Evolutionary conservation across 2,113 vertebrate genomes (phyloP), one percentile per base, ranked within the genome.

Genomic region (Halcyon senegalensis): DNA sequence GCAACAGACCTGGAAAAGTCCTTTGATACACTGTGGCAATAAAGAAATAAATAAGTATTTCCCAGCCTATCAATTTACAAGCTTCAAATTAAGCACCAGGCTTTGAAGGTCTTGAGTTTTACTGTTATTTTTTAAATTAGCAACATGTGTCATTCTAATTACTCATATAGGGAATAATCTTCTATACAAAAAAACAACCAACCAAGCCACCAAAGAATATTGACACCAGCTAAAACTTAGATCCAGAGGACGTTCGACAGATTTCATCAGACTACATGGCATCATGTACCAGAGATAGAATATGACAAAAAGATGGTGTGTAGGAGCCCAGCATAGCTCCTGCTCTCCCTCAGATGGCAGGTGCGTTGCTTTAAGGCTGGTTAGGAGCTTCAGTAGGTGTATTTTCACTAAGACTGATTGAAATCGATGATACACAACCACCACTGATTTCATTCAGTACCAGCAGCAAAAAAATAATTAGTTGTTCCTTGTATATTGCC

Each of bases 41-140:
- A 91, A 92, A 87, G 69, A 94, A 76, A 82, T 55, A 79, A 85
- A 82, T 55, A 79, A 85, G 62, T 60, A 70, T 93, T 81, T 94
- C 67, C 37, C 77, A 82, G 51, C 10, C 80, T 58, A 86, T 80
- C 64, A 53, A 68, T 46, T 74, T 19, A 66, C 44, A 74, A 53
- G 41, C 28, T 93, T 81, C 92, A 77, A 94, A 84, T 64, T 53
- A 94, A 95, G 62, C 64, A 69, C 44, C 24, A n/a, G 13, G 14
- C 90, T 76, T 93, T 90, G 85, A 78, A 82, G 59, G 63, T 43
- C 24, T 16, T 16, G 21, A 87, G 24, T 77, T 93, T 58, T 84
- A 68, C 44, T 24, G 39, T 13, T 78, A 13, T 94, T 62, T 73
- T 78, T 87, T n/a, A n/a, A 89, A 89, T 59, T 41, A 72, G 51